Evolutionary conservation across 2,888 invertebrate genomes (phyloP).

Genomic region (Tribolium freemani): DNA sequence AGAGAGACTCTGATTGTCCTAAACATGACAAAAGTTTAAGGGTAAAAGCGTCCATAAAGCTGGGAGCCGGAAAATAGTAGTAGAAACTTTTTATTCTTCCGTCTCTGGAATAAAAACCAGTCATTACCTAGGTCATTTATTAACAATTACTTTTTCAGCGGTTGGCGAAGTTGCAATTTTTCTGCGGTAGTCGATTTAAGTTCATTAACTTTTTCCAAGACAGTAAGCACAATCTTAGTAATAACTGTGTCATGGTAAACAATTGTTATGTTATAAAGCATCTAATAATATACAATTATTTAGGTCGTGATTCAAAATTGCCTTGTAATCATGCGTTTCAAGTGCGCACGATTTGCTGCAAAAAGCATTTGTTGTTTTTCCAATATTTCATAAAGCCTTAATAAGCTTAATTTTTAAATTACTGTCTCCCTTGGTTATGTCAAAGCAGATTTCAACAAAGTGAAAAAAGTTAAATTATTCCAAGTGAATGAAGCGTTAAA

Average conservation of each 20-base stretch:
- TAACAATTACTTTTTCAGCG: not conserved
- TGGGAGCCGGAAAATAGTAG: not conserved
- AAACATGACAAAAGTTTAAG: not conserved
- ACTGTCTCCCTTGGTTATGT: not conserved
- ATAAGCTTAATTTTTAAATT: not conserved
- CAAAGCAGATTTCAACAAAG: not conserved
- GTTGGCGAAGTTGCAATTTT: not conserved
- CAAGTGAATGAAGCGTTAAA: not conserved
- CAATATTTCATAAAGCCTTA: not conserved
- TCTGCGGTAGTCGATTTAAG: conserved; percentile 1
- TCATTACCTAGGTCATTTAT: no score
- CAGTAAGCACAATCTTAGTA: conserved; percentile 5
- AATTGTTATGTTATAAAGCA: conserved; percentile 9
- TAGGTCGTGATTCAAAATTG: not conserved
- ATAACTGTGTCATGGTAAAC: conserved; percentile 17
- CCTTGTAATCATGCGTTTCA: not conserved
- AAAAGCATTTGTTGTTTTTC: not conserved
- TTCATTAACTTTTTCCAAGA: conserved; percentile 11
- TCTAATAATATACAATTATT: not conserved
- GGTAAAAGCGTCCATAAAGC: no score
- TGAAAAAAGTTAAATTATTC: not conserved
- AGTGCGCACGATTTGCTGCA: not conserved
- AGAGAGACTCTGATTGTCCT: not conserved
- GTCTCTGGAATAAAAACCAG: not conserved
- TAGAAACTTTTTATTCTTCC: not conserved